These are phyloP conservation scores for Acleris literana DNA, from an alignment of 2,888 invertebrate genomes.

Conservation along the genomic window DNA sequence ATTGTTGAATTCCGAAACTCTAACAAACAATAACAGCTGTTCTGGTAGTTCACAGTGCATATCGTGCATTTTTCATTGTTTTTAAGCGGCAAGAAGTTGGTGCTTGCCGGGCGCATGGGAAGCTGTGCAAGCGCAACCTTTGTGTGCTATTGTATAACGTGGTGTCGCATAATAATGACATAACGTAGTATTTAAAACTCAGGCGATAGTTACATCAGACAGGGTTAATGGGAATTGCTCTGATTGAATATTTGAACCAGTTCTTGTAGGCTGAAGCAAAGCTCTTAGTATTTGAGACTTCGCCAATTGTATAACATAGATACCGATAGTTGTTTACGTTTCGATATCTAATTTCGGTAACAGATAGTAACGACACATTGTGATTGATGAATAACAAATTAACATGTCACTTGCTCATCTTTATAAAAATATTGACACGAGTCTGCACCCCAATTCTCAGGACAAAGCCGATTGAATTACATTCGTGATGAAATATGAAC, in stretches of 20 bases:
- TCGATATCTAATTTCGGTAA: too few species aligned
- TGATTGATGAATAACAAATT: too few species aligned
- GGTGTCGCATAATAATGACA: constrained; percentile 50
- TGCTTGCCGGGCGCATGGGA: constrained; percentile 67
- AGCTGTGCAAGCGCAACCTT: constrained; percentile 68
- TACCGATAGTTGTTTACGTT: too few species aligned
- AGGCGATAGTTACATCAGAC: neutral
- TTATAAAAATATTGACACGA: too few species aligned
- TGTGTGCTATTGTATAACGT: constrained; percentile 64
- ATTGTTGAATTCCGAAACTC: constrained; percentile 28
- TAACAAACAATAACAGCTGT: constrained; percentile 40
- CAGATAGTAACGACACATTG: too few species aligned
- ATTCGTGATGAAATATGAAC: too few species aligned
- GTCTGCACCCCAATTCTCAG: too few species aligned
- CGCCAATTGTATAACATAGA: too few species aligned
- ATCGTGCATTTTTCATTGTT: constrained; percentile 31
- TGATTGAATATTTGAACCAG: neutral
- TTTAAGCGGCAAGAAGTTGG: constrained; percentile 48
- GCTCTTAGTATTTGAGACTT: too few species aligned
- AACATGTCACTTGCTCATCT: too few species aligned
- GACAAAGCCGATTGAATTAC: too few species aligned
- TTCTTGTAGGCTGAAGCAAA: too few species aligned
- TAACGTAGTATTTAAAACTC: constrained; percentile 42
- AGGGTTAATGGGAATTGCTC: neutral
- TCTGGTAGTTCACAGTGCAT: constrained; percentile 48